Conservation (phyloP, 2,797 vertebrate genomes). For the Erethizon dorsatum region DNA sequence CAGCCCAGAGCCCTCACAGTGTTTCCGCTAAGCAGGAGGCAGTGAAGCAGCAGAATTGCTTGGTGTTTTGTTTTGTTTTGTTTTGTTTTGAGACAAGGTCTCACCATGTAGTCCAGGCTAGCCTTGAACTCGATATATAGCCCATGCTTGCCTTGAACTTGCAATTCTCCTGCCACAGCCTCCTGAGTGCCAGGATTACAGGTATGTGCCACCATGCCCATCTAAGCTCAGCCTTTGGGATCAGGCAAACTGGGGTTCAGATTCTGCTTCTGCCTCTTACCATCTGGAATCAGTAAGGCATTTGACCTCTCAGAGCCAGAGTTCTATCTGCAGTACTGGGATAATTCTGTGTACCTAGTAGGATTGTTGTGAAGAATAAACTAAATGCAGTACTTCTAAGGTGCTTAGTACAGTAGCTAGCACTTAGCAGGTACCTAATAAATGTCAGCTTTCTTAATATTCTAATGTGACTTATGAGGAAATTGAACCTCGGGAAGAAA, state of each 20-base stretch:
- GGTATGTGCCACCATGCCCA: neutral
- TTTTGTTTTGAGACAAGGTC: neutral
- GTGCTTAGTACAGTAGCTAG: neutral
- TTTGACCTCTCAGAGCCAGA: neutral
- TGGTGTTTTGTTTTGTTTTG: too few species aligned
- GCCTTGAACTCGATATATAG: neutral
- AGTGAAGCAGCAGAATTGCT: neutral
- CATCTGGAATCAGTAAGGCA: neutral
- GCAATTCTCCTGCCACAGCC: neutral
- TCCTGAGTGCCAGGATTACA: neutral
- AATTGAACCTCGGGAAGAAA: neutral
- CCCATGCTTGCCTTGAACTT: neutral
- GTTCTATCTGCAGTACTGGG: neutral
- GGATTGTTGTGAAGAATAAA: neutral
- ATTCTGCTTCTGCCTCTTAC: slow-evolving; percentile 16
- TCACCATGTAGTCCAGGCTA: neutral
- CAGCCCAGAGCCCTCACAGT: neutral
- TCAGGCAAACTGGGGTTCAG: neutral
- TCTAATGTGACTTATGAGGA: neutral
- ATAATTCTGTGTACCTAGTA: neutral
- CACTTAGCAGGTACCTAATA: neutral
- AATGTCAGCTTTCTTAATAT: slow-evolving; percentile 3
- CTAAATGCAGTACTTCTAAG: neutral
- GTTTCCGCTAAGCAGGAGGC: neutral
- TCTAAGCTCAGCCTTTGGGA: neutral